Percentiles rank a stretch among this genome's conserved stretches.
Conservation (phyloP, 2,113 vertebrate genomes). For the Gorsachius goisagi region DNA sequence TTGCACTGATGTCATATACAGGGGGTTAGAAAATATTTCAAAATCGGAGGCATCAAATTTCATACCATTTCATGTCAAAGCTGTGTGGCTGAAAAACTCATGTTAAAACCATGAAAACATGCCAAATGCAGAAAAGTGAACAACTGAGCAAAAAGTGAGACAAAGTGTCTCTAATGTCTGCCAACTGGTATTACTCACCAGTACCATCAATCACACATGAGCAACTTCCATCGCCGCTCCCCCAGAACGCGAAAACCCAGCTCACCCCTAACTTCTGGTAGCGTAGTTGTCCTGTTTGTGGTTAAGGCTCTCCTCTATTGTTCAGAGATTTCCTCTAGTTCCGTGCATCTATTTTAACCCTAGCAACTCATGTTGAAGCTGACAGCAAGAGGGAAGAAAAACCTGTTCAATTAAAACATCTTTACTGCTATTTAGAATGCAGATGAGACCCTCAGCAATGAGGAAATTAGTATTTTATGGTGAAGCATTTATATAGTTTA, state of each 20-base stretch:
- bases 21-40: constrained; percentile 63
- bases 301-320: constrained; percentile 19
- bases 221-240: constrained; percentile 10
- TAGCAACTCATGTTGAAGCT: constrained; percentile 41
- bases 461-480: constrained; percentile 74
- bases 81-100: constrained; percentile 65
- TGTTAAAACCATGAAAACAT: constrained; percentile 76
- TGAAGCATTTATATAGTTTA: constrained; percentile 69
- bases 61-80: constrained; percentile 57
- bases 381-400: constrained; percentile 43
- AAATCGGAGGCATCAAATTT: constrained; percentile 70
- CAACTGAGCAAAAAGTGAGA: constrained; percentile 75
- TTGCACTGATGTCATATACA: constrained; percentile 68
- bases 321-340: constrained; percentile 42
- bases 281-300: constrained; percentile 60
- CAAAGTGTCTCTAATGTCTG: constrained; percentile 79
- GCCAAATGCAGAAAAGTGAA: constrained; percentile 74
- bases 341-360: constrained; percentile 67
- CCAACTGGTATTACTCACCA: constrained; percentile 77
- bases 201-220: constrained; percentile 69
- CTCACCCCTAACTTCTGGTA: constrained; percentile 44
- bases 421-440: constrained; percentile 62
- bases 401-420: constrained; percentile 69
- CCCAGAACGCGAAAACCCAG: constrained; percentile 52
- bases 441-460: constrained; percentile 68